Conservation (phyloP, 53 echinoderm and acorn worm genomes). For the Mesocentrotus franciscanus region DNA sequence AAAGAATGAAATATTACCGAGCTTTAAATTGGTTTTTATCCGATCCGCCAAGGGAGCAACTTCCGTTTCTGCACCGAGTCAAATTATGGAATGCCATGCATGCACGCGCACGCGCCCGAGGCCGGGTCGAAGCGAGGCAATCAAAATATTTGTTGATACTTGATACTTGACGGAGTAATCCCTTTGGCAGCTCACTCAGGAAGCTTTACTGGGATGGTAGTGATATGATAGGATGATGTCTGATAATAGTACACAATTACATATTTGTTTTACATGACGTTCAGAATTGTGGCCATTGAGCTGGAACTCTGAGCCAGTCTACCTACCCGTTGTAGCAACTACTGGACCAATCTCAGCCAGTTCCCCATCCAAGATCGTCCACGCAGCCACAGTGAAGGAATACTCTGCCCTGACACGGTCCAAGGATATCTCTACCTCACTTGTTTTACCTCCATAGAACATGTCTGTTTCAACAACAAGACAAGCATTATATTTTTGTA, state of each 20-base stretch:
- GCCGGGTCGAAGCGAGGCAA: no score
- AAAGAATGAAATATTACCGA: background rate
- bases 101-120: no score
- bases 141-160: no score
- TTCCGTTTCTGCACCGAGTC: background rate
- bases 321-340: background rate
- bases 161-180: no score
- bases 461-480: background rate
- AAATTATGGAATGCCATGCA: background rate
- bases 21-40: background rate
- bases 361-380: background rate
- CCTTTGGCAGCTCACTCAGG: no score
- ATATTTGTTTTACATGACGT: no score
- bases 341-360: background rate
- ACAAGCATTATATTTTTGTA: background rate
- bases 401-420: slow-evolving; percentile 3
- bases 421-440: background rate
- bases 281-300: no score
- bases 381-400: slow-evolving; percentile 17
- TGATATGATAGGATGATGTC: no score
- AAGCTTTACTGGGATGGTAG: no score
- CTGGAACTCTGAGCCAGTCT: background rate
- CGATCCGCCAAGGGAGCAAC: background rate
- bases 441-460: slow-evolving; percentile 16
- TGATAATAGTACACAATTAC: no score